A percentile compares a stretch with the other conserved stretches of the same genome.
Conservation (phyloP, 2,797 vertebrate genomes). For the Scleropages formosus region DNA sequence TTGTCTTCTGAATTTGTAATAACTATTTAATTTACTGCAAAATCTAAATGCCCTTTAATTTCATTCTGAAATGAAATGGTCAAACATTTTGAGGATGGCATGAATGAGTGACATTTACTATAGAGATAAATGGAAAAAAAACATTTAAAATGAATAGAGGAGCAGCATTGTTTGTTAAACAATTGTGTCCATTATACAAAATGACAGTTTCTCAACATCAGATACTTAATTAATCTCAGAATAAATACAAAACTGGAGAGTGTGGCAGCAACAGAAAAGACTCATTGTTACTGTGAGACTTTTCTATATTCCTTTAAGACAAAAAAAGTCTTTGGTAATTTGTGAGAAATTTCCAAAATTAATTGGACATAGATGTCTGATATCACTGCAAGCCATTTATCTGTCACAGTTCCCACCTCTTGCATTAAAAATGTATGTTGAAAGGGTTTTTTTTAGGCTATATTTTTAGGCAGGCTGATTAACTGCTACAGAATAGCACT, state of each 20-base stretch:
- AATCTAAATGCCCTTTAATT: too few species aligned
- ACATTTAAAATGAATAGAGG: too few species aligned
- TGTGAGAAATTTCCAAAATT: conserved; percentile 45
- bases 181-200: too few species aligned
- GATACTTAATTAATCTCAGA: too few species aligned
- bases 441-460: conserved; percentile 46
- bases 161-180: too few species aligned
- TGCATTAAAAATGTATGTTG: conserved; percentile 69
- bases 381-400: conserved; percentile 52
- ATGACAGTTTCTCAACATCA: too few species aligned
- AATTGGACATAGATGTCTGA: conserved; percentile 55
- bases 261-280: not conserved
- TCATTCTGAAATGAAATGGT: too few species aligned
- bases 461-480: conserved; percentile 61
- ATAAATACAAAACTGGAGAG: not conserved
- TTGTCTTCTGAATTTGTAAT: too few species aligned
- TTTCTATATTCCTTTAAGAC: conserved; percentile 27
- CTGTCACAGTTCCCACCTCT: conserved; percentile 66
- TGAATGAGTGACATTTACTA: too few species aligned
- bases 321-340: conserved; percentile 33
- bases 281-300: conserved; percentile 24
- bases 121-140: too few species aligned
- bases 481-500: conserved; percentile 55
- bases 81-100: too few species aligned
- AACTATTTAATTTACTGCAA: too few species aligned